A percentile compares a stretch with the other conserved stretches of the same genome.
Evolutionary conservation across 1,140 invertebrate genomes (phyloP).

Genomic region (Battus philenor): DNA sequence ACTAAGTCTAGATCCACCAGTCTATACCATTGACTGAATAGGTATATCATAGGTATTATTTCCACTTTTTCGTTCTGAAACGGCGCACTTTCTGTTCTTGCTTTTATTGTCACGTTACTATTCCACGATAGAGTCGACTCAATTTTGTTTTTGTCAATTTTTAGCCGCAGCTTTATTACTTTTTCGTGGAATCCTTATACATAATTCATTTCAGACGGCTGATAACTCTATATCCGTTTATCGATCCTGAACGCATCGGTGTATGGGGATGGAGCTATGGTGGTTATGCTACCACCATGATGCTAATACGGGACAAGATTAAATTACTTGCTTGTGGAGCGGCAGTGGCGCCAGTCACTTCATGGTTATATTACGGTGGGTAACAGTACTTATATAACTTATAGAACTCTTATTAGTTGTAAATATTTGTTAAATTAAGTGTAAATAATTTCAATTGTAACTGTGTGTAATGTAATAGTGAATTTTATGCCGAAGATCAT

Average conservation of each 20-base stretch:
- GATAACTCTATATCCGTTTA: constrained; percentile 80
- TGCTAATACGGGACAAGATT: constrained; percentile 83
- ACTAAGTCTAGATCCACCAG: too few species aligned
- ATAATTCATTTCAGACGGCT: too few species aligned
- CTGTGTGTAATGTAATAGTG: neutral
- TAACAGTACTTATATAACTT: neutral
- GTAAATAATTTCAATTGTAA: neutral
- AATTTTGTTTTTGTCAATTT: too few species aligned
- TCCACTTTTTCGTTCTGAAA: too few species aligned
- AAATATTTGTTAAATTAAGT: too few species aligned
- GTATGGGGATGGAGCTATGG: constrained; percentile 98
- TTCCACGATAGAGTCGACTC: too few species aligned
- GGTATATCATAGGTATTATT: too few species aligned
- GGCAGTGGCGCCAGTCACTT: constrained; percentile 94
- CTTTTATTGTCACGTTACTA: too few species aligned
- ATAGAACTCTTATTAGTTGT: neutral
- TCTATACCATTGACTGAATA: too few species aligned
- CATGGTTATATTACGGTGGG: constrained; percentile 91
- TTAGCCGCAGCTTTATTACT: too few species aligned
- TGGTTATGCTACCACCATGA: constrained; percentile 91
- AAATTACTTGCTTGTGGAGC: constrained; percentile 92
- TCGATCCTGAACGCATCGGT: constrained; percentile 80
- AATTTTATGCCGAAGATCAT: neutral
- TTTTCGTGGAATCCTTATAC: too few species aligned
- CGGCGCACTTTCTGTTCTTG: too few species aligned